Conservation (phyloP, 2,113 vertebrate species). For the Pseudonaja textilis region DNA sequence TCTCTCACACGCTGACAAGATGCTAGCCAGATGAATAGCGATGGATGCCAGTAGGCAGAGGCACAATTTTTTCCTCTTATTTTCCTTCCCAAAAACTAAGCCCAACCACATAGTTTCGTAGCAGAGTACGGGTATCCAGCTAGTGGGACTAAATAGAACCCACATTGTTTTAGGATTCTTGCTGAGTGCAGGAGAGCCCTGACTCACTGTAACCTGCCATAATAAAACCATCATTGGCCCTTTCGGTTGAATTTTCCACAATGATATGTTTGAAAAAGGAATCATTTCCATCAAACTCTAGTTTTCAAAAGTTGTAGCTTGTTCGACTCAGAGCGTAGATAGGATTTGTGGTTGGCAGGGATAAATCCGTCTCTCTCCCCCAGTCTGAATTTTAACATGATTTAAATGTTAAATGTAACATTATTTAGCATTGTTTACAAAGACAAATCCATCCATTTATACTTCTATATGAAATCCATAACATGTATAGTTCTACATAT, state of each 20-base stretch:
- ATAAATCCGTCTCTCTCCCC: neutral
- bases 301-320: neutral
- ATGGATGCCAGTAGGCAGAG: too few species aligned
- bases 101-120: too few species aligned
- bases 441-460: neutral
- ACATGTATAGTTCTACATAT: neutral
- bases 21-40: too few species aligned
- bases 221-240: neutral
- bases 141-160: too few species aligned
- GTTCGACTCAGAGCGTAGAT: neutral
- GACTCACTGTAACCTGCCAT: neutral
- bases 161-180: neutral
- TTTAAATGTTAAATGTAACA: neutral
- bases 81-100: too few species aligned
- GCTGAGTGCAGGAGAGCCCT: neutral
- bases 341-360: neutral
- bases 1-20: too few species aligned
- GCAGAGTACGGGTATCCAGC: too few species aligned
- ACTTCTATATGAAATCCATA: neutral
- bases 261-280: neutral
- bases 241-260: neutral
- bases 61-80: too few species aligned
- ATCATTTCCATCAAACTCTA: neutral
- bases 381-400: neutral
- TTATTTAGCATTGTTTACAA: neutral